Base-by-base conservation (phyloP, 2,888 invertebrate species). In the Caenorhabditis doughertyi region DNA sequence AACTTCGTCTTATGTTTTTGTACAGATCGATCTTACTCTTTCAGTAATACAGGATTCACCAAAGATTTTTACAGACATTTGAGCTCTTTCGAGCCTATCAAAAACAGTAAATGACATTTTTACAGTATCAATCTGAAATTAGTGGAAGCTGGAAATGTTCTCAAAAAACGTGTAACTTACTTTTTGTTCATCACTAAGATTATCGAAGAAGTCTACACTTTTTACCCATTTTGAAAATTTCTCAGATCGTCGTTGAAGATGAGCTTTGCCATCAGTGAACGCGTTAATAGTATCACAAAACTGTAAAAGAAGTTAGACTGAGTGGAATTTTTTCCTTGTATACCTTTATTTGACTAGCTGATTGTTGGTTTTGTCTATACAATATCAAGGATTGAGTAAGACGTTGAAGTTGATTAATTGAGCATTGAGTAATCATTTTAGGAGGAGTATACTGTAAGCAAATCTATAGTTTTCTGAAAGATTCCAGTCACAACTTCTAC, bases 151-250 rank as follows among this genome's bases (percentile, higher is more conserved):
- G 1, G 25, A 7, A 35, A 13, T 32, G 3, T n/a, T 11, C 7
- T 13, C 11, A 29, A 16, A 7, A n/a, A 27, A 39, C 11, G 2
- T 7, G 8, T 13, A 16, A 25, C 53, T 42, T 29, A 80, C 67
- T 74, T 80, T 80, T 47, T 80, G 68, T 39, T 80, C 62, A 49
- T 73, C 80, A 11, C 47, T 29, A 29, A 80, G 49, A 5, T 39
- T 32, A 64, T 80, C 70, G 18, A 74, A 73, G 27, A 80, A 80
- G 47, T 80, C 64, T 62, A 80, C 73, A 32, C 64, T 65, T 68
- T 68, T 60, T 4, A 68, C 68, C 73, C 68, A 80, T 70, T 80
- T 74, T 18, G 79, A 74, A 39, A 80, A 74, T 32, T 74, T 74
- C 21, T 74, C 64, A 27, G 72, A 80, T 32, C 67, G 53, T 68